phyloP scores from a whole-genome alignment of 2,113 vertebrate genomes.

The Scatophagus argus region DNA sequence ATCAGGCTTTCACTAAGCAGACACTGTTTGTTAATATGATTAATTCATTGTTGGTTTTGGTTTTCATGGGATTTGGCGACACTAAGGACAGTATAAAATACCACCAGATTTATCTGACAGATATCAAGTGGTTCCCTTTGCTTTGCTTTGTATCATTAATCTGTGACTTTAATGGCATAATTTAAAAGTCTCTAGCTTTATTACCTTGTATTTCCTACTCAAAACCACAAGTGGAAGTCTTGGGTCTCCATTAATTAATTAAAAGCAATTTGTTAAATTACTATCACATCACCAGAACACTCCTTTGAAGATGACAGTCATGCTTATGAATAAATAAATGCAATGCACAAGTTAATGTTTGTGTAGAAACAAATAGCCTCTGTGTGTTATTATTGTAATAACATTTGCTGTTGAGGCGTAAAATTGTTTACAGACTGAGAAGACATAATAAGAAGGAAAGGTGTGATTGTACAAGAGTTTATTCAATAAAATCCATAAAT shows the following conservation, averaged over 20 bases:
- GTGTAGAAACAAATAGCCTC: constrained; percentile 38
- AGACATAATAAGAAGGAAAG: constrained; percentile 30
- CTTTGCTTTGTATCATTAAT: not conserved
- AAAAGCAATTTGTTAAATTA: constrained; percentile 52
- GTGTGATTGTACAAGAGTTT: constrained; percentile 57
- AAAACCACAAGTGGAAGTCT: not conserved
- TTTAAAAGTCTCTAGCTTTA: not conserved
- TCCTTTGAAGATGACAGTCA: constrained; percentile 28
- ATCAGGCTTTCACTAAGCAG: not conserved
- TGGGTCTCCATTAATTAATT: constrained; percentile 21
- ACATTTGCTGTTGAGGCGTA: constrained; percentile 22
- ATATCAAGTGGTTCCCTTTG: not conserved
- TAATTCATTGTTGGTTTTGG: not conserved
- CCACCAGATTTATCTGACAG: not conserved
- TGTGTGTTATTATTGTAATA: constrained; percentile 59
- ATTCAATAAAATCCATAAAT: constrained; percentile 52
- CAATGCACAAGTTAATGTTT: constrained; percentile 54
- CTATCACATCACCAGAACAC: not conserved
- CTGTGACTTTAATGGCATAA: not conserved
- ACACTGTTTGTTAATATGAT: not conserved
- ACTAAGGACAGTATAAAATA: not conserved
- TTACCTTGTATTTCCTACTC: constrained; percentile 1
- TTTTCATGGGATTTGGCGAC: not conserved
- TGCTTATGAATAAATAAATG: constrained; percentile 64
- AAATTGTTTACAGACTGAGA: constrained; percentile 61